Conservation (phyloP, 2,888 invertebrate genomes). For the Troides helena region DNA sequence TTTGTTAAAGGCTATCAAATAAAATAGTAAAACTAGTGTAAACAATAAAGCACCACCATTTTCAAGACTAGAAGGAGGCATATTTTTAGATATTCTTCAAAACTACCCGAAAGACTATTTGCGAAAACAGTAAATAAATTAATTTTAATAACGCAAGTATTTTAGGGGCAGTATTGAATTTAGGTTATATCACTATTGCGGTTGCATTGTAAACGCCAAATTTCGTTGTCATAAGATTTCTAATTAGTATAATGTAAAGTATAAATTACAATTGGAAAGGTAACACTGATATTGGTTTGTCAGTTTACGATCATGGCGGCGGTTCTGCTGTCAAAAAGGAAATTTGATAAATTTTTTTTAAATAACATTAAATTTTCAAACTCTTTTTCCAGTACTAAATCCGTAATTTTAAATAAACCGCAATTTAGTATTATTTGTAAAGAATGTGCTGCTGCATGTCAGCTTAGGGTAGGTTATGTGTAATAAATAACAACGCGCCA, state of each 20-base stretch:
- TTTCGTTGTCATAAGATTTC: background rate
- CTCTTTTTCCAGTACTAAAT: slow-evolving; percentile 44
- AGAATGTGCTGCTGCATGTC: slow-evolving; percentile 61
- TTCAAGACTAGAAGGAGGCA: too few relatives aligned
- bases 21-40: too few relatives aligned
- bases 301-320: slow-evolving; percentile 66
- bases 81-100: too few relatives aligned
- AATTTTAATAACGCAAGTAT: too few relatives aligned
- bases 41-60: too few relatives aligned
- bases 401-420: slow-evolving; percentile 56
- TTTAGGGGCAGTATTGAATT: too few relatives aligned
- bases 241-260: background rate
- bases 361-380: slow-evolving; percentile 59
- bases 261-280: background rate
- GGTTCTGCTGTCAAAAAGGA: slow-evolving; percentile 61
- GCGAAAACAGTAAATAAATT: too few relatives aligned
- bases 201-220: background rate
- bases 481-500: slow-evolving; percentile 11
- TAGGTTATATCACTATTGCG: too few relatives aligned
- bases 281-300: slow-evolving; percentile 28
- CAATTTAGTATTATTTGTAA: slow-evolving; percentile 54
- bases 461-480: slow-evolving; percentile 56
- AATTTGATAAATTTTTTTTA: slow-evolving; percentile 63
- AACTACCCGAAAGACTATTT: too few relatives aligned
- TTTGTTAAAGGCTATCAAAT: too few relatives aligned